These are phyloP conservation scores for Hydrozoanthus tunicans DNA, from an alignment of 64 coral and sea anemone genomes.

Conservation along the genomic window DNA sequence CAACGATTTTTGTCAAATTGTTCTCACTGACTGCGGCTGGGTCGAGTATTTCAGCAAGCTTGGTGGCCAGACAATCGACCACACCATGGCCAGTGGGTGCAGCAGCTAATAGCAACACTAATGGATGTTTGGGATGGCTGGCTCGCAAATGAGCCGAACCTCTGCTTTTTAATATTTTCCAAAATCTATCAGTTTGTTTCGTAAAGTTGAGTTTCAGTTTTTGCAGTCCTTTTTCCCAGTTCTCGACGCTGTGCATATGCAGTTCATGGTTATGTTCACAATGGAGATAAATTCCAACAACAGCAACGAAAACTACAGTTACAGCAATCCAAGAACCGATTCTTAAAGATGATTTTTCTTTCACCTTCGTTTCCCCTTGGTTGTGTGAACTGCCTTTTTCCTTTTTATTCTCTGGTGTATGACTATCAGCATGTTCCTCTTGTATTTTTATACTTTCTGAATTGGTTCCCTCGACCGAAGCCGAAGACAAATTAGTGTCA, in stretches of 20 bases:
- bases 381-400: no score
- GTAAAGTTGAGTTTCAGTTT: constrained; percentile 5
- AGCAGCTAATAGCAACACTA: constrained; percentile 32
- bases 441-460: no score
- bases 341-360: no score
- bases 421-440: no score
- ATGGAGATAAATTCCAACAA: not conserved
- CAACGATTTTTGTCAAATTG: no score
- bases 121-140: not conserved
- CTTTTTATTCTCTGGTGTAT: no score
- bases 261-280: not conserved
- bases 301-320: not conserved
- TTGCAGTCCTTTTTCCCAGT: not conserved
- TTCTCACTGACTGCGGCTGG: not conserved
- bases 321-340: no score
- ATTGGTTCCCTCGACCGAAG: not conserved
- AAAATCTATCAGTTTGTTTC: constrained; percentile 30
- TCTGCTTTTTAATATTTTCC: constrained; percentile 14
- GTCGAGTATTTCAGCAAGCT: constrained; percentile 32
- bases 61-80: constrained; percentile 45
- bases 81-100: constrained; percentile 8
- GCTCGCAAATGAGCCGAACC: constrained; percentile 35
- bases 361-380: no score
- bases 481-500: no score
- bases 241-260: not conserved